phyloP scores from a whole-genome alignment of 2,113 vertebrate species.

The Monopterus albus region DNA sequence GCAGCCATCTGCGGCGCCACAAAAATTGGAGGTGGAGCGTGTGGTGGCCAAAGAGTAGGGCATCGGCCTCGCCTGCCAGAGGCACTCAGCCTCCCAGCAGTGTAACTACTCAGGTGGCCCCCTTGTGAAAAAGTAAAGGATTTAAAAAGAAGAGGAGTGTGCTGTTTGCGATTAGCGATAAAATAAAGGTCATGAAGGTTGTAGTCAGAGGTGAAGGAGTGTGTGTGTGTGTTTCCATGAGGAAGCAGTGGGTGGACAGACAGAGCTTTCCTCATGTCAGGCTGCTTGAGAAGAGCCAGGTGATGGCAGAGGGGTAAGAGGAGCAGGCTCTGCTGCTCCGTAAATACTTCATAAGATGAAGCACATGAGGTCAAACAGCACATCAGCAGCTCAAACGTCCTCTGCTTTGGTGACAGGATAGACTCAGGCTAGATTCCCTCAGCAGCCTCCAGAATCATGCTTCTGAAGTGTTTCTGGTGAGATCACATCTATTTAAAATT shows the following conservation, averaged over 20 bases:
- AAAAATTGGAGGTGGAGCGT: too few species aligned
- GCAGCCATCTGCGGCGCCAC: too few species aligned
- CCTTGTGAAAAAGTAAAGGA: conserved; percentile 17
- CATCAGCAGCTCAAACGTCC: conserved; percentile 45
- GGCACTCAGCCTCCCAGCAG: not conserved
- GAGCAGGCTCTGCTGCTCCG: conserved; percentile 57
- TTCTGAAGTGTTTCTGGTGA: conserved; percentile 1
- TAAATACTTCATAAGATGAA: conserved; percentile 70
- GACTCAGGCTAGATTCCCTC: conserved; percentile 15
- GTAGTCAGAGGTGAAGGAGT: conserved; percentile 63
- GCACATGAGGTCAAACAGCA: conserved; percentile 57
- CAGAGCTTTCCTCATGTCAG: conserved; percentile 58
- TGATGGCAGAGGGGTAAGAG: conserved; percentile 45
- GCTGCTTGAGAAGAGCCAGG: conserved; percentile 70
- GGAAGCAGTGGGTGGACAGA: conserved; percentile 56
- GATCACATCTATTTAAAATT: conserved; percentile 4
- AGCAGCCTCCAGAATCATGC: not conserved
- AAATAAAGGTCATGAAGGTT: conserved; percentile 47
- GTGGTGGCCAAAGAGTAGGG: too few species aligned
- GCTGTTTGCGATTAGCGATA: conserved; percentile 7
- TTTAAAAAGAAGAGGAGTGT: conserved; percentile 22
- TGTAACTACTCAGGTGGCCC: conserved; percentile 1
- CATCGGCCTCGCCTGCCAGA: too few species aligned
- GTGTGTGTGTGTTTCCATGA: conserved; percentile 34
- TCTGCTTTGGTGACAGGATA: conserved; percentile 33